Evolutionary conservation across 2,888 invertebrate species (phyloP), one percentile per base, ranked within the genome.

Genomic region (Aethes cnicana): DNA sequence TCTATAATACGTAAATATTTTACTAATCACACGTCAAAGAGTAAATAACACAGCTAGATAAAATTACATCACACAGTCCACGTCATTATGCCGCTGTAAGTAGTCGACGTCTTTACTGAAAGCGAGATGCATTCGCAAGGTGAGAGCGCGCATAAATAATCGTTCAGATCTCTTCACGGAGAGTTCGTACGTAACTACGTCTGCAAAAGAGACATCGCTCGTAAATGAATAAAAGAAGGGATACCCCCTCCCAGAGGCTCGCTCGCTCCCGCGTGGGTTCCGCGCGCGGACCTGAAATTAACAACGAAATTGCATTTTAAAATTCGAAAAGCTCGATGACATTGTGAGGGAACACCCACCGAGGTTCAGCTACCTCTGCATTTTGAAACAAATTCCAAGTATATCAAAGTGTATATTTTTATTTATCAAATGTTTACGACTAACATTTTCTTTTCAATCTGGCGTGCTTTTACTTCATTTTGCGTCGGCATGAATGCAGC

Each of bases 211-310:
- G 50, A 56, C 55, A 55, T 57, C 36, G 52, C 53, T 54, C 54
- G 53, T 54, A 55, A 58, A 55, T 58, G 54, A 60, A 58, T 58
- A 57, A 58, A 61, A 57, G 39, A 59, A 59, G 49, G 36, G 41
- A 37, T 39, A 37, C 42, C 28, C 47, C 39, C 33, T 47, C 43
- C 25, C 39, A 21, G 35, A 5, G 33, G 8, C 28, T 9, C n/a
- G 30, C 21, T 26, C 23, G 21, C 55, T 47, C 53, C 47, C 52
- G 23, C 11, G 30, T 20, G 17, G 30, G 14, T 25, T 42, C 28
- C 35, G 18, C 48, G 33, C 44, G 37, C 46, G 44, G 49, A 54
- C 47, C 47, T 36, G 35, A 56, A 57, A 59, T 59, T 62, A 59
- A 58, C 57, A 55, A 49, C 32, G 49, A 63, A 54, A 57, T 61